These are phyloP conservation scores for honey bee (Apis mellifera) DNA, from an alignment of 1,140 invertebrate genomes.

Conservation along the genomic window DNA sequence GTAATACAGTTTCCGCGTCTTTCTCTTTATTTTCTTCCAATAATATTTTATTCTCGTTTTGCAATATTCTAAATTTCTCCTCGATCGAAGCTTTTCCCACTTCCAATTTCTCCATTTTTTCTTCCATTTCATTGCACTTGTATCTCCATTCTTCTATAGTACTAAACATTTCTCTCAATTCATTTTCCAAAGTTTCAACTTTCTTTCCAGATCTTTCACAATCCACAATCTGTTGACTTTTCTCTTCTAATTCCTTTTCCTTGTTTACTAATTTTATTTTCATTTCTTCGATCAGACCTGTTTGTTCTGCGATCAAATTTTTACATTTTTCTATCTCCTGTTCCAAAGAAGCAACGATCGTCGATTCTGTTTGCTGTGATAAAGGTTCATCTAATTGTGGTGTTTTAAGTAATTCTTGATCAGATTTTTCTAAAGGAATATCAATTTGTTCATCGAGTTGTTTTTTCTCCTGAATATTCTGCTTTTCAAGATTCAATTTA, in stretches of 20 bases:
- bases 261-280: slow-evolving; percentile 67
- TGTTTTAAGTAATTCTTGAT: slow-evolving; percentile 29
- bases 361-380: slow-evolving; percentile 16
- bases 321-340: slow-evolving; percentile 80
- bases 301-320: slow-evolving; percentile 78
- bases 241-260: slow-evolving; percentile 68
- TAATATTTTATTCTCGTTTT: slow-evolving; percentile 56
- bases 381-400: slow-evolving; percentile 17
- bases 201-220: slow-evolving; percentile 54
- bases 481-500: slow-evolving; percentile 72
- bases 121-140: slow-evolving; percentile 73
- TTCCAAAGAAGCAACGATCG: slow-evolving; percentile 73
- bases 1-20: slow-evolving; percentile 38
- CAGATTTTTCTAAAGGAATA: slow-evolving; percentile 31
- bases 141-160: slow-evolving; percentile 76
- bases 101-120: slow-evolving; percentile 66
- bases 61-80: slow-evolving; percentile 56
- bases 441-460: slow-evolving; percentile 45
- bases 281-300: slow-evolving; percentile 74
- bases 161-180: slow-evolving; percentile 68
- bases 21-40: slow-evolving; percentile 60
- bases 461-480: slow-evolving; percentile 23
- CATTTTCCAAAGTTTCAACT: slow-evolving; percentile 62
- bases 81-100: slow-evolving; percentile 65
- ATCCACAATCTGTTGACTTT: slow-evolving; percentile 53